phyloP scores from a whole-genome alignment of 1,140 invertebrate species.

The Sinonovacula constricta region DNA sequence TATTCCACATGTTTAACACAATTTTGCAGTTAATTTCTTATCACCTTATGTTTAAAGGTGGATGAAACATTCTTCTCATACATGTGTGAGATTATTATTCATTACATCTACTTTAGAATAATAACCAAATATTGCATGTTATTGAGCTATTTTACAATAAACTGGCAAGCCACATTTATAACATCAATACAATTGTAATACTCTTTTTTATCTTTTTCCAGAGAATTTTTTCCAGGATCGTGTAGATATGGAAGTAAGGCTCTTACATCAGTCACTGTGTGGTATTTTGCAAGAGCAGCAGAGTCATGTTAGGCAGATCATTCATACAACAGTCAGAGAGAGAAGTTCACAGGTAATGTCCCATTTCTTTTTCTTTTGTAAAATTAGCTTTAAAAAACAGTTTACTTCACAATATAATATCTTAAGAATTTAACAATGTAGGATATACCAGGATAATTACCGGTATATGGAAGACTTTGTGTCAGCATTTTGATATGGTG shows the following conservation, averaged over 20 bases:
- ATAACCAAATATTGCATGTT: no score
- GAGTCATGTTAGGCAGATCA: slow-evolving; percentile 16
- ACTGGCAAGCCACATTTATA: no score
- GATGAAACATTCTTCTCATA: no score
- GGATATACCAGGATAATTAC: no score
- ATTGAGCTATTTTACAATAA: no score
- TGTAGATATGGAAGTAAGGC: slow-evolving; percentile 11
- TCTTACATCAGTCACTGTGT: slow-evolving; percentile 1
- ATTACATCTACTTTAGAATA: no score
- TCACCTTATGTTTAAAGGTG: no score
- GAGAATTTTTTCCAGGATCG: slow-evolving; percentile 38
- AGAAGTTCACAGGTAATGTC: slow-evolving; percentile 19
- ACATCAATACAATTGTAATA: no score
- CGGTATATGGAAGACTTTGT: no score
- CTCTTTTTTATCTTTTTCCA: neutral
- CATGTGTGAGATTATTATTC: no score
- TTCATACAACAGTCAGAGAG: slow-evolving; percentile 14
- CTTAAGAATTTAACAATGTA: neutral
- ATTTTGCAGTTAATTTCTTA: no score
- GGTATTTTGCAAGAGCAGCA: slow-evolving; percentile 11
- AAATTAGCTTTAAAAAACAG: neutral
- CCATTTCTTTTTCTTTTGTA: neutral
- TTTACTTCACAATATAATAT: neutral
- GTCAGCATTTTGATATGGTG: neutral
- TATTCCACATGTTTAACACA: no score